phyloP scores from a whole-genome alignment of 2,797 vertebrate species.

The Dendrocincla tyrannina region DNA sequence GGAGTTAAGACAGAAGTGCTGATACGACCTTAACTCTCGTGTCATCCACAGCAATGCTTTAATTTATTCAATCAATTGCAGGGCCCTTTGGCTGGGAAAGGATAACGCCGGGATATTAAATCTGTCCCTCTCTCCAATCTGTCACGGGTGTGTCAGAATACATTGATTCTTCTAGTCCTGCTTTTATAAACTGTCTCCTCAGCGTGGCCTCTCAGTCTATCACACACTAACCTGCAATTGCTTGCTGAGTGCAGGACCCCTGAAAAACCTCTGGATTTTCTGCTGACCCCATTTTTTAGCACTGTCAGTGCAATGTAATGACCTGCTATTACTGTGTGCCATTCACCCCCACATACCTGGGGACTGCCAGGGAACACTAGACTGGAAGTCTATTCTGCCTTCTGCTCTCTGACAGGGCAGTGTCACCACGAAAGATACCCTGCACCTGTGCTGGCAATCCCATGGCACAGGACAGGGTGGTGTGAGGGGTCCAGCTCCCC shows the following conservation, averaged over 20 bases:
- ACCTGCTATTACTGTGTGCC: neutral
- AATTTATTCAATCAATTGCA: conserved; percentile 77
- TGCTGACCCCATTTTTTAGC: conserved; percentile 12
- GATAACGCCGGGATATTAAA: conserved; percentile 77
- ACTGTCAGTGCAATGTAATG: neutral
- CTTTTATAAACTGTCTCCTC: conserved; percentile 74
- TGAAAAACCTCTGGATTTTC: conserved; percentile 5
- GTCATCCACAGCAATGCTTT: conserved; percentile 34
- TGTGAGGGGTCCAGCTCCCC: neutral
- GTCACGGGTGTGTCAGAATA: conserved; percentile 70
- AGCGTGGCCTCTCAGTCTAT: neutral
- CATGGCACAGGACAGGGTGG: neutral
- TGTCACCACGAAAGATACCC: neutral
- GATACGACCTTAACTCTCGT: conserved; percentile 49
- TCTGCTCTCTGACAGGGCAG: neutral
- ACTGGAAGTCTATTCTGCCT: neutral
- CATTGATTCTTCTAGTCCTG: conserved; percentile 67
- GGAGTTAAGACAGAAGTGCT: conserved; percentile 16
- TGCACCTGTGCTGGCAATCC: neutral
- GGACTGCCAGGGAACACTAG: neutral
- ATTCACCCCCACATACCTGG: neutral
- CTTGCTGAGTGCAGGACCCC: neutral
- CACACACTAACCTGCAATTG: conserved; percentile 25
- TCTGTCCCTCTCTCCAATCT: conserved; percentile 71
- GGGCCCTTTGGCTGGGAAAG: conserved; percentile 69